These are phyloP conservation scores for Poeciliopsis gracilis DNA, from an alignment of 2,797 vertebrate species.

Conservation along the genomic window DNA sequence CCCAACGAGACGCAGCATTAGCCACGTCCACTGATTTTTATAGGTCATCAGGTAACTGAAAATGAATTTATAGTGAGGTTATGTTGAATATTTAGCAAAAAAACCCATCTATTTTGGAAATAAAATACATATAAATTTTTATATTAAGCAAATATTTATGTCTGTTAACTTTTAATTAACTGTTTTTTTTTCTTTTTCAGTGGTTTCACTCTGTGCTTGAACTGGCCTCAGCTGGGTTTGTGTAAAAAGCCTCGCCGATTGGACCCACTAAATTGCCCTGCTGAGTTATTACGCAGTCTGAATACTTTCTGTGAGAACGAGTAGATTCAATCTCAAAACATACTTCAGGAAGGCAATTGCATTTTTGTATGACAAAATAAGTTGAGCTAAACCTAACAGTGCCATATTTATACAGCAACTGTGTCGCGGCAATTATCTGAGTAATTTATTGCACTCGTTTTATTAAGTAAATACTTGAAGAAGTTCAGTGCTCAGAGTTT, in stretches of 20 bases:
- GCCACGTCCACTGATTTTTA: background rate
- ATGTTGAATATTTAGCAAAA: background rate
- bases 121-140: background rate
- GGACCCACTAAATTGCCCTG: background rate
- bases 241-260: background rate
- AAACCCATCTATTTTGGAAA: background rate
- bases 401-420: background rate
- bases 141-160: background rate
- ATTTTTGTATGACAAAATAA: background rate
- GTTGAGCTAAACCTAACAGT: background rate
- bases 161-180: background rate
- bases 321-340: constrained; percentile 11
- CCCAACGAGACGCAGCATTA: background rate
- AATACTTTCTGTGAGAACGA: constrained; percentile 11
- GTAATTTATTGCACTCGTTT: background rate
- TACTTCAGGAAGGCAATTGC: constrained; percentile 21
- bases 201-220: background rate
- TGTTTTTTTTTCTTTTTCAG: background rate
- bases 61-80: background rate
- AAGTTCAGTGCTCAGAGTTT: background rate
- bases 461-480: background rate
- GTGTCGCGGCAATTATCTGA: background rate
- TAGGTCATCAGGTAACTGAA: background rate
- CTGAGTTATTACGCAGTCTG: background rate
- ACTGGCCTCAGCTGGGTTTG: background rate